Percentiles rank a stretch among this genome's conserved stretches.
These are phyloP conservation scores for Podocnemis expansa DNA, from an alignment of 2,113 vertebrate species.

Conservation along the genomic window DNA sequence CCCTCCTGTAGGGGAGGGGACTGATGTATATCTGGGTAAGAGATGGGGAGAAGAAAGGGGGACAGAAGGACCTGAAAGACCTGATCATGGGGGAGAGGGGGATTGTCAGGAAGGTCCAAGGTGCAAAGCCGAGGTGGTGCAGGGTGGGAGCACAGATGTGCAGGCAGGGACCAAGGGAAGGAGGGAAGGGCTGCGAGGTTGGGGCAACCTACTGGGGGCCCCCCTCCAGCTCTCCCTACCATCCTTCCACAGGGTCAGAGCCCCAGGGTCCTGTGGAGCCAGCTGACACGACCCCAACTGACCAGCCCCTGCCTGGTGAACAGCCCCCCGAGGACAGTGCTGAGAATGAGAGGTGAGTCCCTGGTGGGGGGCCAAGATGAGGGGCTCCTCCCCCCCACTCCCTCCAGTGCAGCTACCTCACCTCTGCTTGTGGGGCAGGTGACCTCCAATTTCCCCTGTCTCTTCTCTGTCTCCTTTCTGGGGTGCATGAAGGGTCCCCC, in stretches of 20 bases:
- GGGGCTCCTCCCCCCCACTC: background rate
- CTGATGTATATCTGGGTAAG: slow-evolving; percentile 76
- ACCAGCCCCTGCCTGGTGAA: background rate
- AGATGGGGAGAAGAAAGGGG: background rate
- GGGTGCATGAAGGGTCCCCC: no score
- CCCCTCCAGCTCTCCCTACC: background rate
- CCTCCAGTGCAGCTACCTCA: background rate
- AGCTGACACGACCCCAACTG: background rate
- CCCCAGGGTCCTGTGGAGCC: background rate
- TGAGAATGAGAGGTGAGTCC: slow-evolving; percentile 85
- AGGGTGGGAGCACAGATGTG: no score
- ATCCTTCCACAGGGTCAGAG: slow-evolving; percentile 38
- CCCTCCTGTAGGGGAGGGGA: slow-evolving; percentile 65
- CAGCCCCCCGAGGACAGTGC: slow-evolving; percentile 77
- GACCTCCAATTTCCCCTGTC: background rate
- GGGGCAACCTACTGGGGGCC: no score
- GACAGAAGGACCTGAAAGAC: background rate
- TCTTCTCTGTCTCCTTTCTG: background rate
- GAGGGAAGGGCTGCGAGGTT: no score
- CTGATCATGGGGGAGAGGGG: no score
- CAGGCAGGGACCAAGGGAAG: background rate
- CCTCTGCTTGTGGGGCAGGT: no score
- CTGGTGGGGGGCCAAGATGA: background rate
- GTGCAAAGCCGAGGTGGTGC: background rate
- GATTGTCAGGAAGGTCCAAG: background rate